phyloP scores from a whole-genome alignment of 2,113 vertebrate genomes.

The Bombycilla garrulus region DNA sequence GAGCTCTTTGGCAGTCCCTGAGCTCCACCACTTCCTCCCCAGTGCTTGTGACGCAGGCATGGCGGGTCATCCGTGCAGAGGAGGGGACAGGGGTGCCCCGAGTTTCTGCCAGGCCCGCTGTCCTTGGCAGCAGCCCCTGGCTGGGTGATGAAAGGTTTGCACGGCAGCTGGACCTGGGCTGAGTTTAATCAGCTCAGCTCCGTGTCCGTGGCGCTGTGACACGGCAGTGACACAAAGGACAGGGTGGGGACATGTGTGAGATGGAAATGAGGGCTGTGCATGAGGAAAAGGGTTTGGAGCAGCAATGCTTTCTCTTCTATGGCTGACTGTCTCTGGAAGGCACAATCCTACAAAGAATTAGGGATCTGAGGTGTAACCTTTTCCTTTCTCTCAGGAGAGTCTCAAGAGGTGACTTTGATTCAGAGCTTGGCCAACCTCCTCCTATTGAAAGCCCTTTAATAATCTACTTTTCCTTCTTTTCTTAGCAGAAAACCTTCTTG shows the following conservation, averaged over 20 bases:
- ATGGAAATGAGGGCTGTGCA: background rate
- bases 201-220: rapidly evolving
- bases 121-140: background rate
- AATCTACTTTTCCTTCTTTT: background rate
- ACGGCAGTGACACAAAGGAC: background rate
- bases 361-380: background rate
- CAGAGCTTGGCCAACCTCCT: background rate
- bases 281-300: background rate
- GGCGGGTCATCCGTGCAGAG: rapidly evolving
- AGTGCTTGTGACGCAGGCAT: rapidly evolving
- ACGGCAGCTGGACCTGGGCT: rapidly evolving
- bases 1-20: background rate
- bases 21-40: background rate
- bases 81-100: background rate
- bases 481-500: background rate
- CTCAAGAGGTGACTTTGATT: slow-evolving; percentile 17
- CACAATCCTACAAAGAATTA: background rate
- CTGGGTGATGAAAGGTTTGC: background rate
- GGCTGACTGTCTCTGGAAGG: background rate
- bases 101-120: rapidly evolving
- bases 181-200: background rate
- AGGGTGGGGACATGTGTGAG: rapidly evolving
- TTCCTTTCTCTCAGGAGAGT: background rate
- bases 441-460: background rate
- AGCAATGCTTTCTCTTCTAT: background rate